Conservation (phyloP, 2,113 vertebrate species). For the Aplodontia rufa region DNA sequence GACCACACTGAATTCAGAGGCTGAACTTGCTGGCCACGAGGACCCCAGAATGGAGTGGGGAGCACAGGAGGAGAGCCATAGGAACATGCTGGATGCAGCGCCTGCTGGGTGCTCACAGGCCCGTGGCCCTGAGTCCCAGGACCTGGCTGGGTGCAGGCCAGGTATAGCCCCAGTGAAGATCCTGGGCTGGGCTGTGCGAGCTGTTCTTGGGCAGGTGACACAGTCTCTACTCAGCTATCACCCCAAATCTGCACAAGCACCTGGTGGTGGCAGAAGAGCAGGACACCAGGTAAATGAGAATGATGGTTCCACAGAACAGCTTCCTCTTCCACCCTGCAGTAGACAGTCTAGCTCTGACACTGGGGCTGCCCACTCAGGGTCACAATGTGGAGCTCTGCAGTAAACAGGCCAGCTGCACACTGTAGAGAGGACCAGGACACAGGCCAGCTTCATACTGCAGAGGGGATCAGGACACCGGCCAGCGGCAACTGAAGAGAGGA, state of each 20-base stretch:
- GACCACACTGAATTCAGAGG: not conserved
- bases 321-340: not conserved
- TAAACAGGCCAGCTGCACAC: not conserved
- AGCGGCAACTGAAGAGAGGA: too few relatives aligned
- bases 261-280: not conserved
- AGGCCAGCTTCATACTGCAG: not conserved
- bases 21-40: not conserved
- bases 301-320: not conserved
- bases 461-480: fast-evolving
- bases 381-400: not conserved
- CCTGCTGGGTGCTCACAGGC: not conserved
- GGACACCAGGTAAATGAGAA: not conserved
- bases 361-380: not conserved
- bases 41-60: not conserved
- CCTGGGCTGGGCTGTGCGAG: not conserved
- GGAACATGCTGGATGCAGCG: not conserved
- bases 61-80: not conserved
- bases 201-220: too few relatives aligned
- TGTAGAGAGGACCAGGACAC: not conserved
- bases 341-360: not conserved
- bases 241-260: too few relatives aligned
- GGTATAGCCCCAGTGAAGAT: too few relatives aligned
- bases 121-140: too few relatives aligned
- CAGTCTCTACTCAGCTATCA: not conserved
- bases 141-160: too few relatives aligned